Base-by-base conservation (phyloP, 2,113 vertebrate genomes). In the Tyto alba region DNA sequence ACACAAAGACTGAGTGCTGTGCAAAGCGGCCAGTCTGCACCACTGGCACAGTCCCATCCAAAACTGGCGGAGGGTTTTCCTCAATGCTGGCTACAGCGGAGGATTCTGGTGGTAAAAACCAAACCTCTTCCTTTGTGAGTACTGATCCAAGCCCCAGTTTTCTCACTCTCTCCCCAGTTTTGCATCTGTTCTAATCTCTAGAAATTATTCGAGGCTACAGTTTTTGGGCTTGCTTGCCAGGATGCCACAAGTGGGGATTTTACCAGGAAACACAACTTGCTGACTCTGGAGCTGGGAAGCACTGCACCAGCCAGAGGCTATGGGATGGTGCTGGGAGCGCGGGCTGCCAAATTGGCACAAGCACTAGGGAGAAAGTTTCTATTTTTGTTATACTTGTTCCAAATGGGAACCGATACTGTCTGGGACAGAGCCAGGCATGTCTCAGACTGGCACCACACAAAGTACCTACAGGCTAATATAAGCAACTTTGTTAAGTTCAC, bases 361-460 rank as follows among this genome's bases (percentile, higher is more conserved):
- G 86, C 72, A 27, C 41, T 0, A 11, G 63, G 52, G 72, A 91
- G 84, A 92, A 75, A 83, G 95, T 76, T 96, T 91, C 91, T 96
- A 93, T 94, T 96, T 96, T 89, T 82, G 73, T 92, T 74, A 8
- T 36, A 9, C 83, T 32, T 7, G 38, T 84, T 96, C 80, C 96
- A 95, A 93, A 82, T 3, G 83, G 92, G 86, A 97, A 78, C 52
- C 16, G 73, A 96, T 86, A 79, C 77, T 5, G 55, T 2, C 94
- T 95, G 96, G 63, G 89, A 80, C 59, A 29, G 88, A 72, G 95
- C 96, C 92, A 95, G 96, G 92, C 87, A 81, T 48, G 94, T 38
- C 94, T 69, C 66, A 18, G 64, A 21, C 92, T 48, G 69, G 96
- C 90, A 89, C 59, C 82, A 17, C 2, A 48, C 80, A 32, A 75